Evolutionary conservation across 2,113 vertebrate species (phyloP), one percentile per base, ranked within the genome.

Genomic region (Apus apus): DNA sequence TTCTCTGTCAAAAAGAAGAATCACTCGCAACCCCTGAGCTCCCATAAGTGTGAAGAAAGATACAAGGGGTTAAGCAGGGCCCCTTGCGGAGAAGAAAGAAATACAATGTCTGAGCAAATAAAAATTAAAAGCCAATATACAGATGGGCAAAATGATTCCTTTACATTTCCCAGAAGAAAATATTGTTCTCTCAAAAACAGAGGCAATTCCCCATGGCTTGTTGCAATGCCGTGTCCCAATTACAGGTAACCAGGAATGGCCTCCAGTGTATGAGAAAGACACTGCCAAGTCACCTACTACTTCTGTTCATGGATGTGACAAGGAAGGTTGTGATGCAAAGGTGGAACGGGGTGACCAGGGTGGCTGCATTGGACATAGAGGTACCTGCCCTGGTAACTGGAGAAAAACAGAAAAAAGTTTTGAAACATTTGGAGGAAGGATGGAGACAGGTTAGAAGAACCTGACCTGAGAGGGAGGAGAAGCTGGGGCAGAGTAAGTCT

Each of bases 391-490:
- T 25, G 34, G 7, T 38, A 82, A 68, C 21, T 17, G 17, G 36
- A 57, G 20, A 10, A 72, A 38, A 70, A 54, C 0, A 0, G 48
- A 51, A 78, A 85, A 92, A 25, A 4, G 3, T 3, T 3, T 67
- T 45, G 48, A 51, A 73, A 67, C 5, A 36, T 38, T 32, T 32
- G 38, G 22, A 68, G 66, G 19, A 80, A 60, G 22, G 30, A 60
- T 6, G 13, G n/a, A 82, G 22, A 80, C 12, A 51, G 70, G 21
- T 65, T 65, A 46, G 21, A 76, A 74, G 64, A 84, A 38, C 36
- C 19, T 8, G 25, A 86, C 32, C 13, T 61, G 38, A 74, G 17
- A 45, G 9, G 9, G 7, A 74, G 21, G 15, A 88, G 25, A 58
- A 75, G 15, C 11, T 54, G n/a, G 25, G 17, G 6, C 18, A 57